phyloP scores from a whole-genome alignment of 2,797 vertebrate species.

The Peromyscus attwateri region DNA sequence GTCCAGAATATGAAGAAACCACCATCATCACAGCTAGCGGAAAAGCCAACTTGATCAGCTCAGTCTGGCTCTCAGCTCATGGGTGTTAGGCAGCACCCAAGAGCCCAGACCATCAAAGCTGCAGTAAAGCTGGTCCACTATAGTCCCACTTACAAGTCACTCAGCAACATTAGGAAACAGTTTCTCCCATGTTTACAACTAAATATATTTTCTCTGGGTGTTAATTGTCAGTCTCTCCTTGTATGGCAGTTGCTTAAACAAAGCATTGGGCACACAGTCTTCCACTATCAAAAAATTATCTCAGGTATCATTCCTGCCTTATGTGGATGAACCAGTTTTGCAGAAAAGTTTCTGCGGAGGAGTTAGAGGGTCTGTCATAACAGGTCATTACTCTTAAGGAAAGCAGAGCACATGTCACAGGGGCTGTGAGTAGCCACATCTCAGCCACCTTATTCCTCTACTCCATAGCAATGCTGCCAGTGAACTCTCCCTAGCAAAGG shows the following conservation, averaged over 20 bases:
- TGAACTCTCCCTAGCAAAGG: fast-evolving
- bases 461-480: fast-evolving
- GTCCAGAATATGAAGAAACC: background rate
- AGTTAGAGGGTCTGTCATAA: background rate
- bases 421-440: fast-evolving
- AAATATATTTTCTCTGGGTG: background rate
- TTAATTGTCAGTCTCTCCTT: background rate
- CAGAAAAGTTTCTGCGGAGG: background rate
- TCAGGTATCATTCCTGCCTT: background rate
- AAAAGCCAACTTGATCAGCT: background rate
- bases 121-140: background rate
- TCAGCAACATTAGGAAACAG: background rate
- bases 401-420: background rate
- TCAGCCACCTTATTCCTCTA: fast-evolving
- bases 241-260: background rate
- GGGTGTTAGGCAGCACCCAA: background rate
- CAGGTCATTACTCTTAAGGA: background rate
- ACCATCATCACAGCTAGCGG: background rate
- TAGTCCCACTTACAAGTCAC: background rate
- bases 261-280: background rate
- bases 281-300: background rate
- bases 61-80: constrained; percentile 3
- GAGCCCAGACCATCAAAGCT: constrained; percentile 7
- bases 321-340: background rate
- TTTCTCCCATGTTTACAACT: background rate